Evolutionary conservation across 1,140 invertebrate species (phyloP), one percentile per base, ranked within the genome.

Genomic region (Rhagoletis zephyria): DNA sequence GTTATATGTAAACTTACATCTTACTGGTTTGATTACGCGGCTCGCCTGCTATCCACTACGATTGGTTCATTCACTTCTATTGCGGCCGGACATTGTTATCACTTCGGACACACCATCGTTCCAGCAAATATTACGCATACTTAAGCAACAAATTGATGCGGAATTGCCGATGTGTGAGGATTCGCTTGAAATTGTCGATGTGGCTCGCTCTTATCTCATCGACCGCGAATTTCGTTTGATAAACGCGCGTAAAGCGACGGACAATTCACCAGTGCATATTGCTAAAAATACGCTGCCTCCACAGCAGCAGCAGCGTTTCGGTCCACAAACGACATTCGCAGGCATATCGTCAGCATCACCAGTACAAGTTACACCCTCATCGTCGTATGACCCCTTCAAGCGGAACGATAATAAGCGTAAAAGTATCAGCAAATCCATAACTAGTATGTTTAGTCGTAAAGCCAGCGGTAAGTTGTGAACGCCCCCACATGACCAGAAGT

Each of bases 31-130:
- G 9, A 95, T 99, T 19, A 96, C 97, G 63, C 95, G 97, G 87
- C 94, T 99, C 61, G 96, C 97, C 4, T 95, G 96, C 65, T 98
- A 98, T 93, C 96, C 98, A 0, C 96, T 98, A 88, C 97, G 97
- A 3, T 93, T 99, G 19, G 93, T 99, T 9, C 95, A 97, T 81
- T 97, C 97, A 0, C 96, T 98, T 92, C 93, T 99, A 51, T 94
- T 99, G 12, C 97, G 97, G 91, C 95, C 97, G 88, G 96, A 96
- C 87, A 95, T 98, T 85, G 96, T 97, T 85, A 95, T 98, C 90
- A 97, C 98, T 91, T 97, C 97, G 3, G 97, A 97, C 90, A 96
- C 98, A 89, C 96, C 97, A 91, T 98, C 97, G 19, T 94, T 99
- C 85, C 96, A 97, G 93, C 97, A 98, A 95, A 97, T 98, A 90